A percentile compares a stretch with the other conserved stretches of the same genome.
Conservation (phyloP, 2,888 invertebrate species). For the Melieria omissa region DNA sequence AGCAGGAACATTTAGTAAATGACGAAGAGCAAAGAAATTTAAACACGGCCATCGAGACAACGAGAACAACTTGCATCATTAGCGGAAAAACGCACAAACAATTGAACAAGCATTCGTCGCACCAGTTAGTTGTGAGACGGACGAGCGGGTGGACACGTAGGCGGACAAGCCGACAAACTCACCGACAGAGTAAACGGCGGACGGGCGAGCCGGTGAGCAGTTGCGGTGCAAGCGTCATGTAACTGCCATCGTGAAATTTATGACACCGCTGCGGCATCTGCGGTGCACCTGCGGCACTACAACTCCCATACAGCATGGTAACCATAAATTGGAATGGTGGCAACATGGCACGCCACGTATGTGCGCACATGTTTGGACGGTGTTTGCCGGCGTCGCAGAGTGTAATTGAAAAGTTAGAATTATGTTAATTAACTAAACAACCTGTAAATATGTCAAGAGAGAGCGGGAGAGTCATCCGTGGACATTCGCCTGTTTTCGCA, state of each 20-base stretch:
- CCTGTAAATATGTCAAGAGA: neutral
- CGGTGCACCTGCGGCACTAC: constrained; percentile 43
- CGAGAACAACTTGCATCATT: constrained; percentile 26
- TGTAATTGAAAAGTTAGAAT: constrained; percentile 6
- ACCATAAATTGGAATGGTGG: constrained; percentile 8
- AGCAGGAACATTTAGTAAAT: neutral
- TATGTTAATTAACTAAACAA: constrained; percentile 31
- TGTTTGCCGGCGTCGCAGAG: neutral
- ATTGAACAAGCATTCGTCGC: too few relatives aligned
- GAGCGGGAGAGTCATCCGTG: neutral
- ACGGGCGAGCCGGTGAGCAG: too few relatives aligned
- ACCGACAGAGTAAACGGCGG: too few relatives aligned
- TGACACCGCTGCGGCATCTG: constrained; percentile 37
- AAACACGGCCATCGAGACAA: constrained; percentile 11
- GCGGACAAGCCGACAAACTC: too few relatives aligned
- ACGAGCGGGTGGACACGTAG: constrained; percentile 9
- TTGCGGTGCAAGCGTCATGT: neutral
- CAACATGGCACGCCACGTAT: neutral
- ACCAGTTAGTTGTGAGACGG: neutral
- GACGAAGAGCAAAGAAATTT: constrained; percentile 10
- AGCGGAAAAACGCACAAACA: constrained; percentile 21
- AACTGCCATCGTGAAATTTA: constrained; percentile 36
- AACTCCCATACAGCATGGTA: constrained; percentile 19
- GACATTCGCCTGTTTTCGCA: too few relatives aligned
- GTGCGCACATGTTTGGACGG: neutral